phyloP scores from a whole-genome alignment of 2,113 vertebrate genomes.

The Scomber colias region DNA sequence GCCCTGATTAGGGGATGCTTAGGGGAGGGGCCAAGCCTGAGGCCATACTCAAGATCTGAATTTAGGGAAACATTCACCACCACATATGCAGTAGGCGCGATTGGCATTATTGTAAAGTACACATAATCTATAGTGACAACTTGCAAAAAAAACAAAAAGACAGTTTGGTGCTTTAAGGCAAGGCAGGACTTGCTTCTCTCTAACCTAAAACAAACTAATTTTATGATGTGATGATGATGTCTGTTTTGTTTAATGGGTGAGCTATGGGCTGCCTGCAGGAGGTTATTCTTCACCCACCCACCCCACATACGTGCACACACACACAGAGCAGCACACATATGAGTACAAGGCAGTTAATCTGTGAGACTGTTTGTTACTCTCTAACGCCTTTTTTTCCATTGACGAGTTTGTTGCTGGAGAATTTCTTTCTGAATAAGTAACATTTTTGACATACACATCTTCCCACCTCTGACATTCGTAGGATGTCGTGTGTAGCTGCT shows the following conservation, averaged over 20 bases:
- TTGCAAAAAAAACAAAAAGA: not conserved
- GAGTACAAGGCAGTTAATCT: slow-evolving; percentile 51
- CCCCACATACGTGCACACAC: not conserved
- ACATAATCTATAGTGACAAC: not conserved
- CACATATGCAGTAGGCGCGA: no score
- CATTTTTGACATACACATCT: not conserved
- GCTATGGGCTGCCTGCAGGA: slow-evolving; percentile 34
- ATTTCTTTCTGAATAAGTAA: slow-evolving; percentile 44
- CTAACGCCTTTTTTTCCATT: slow-evolving; percentile 48
- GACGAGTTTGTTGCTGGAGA: not conserved
- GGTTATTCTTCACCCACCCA: slow-evolving; percentile 63
- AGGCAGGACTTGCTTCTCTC: not conserved
- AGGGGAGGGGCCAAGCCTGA: no score
- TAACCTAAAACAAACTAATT: slow-evolving; percentile 28
- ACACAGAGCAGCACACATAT: not conserved
- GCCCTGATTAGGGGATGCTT: no score
- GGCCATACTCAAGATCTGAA: no score
- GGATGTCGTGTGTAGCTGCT: not conserved
- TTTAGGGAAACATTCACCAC: no score
- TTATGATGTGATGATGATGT: slow-evolving; percentile 29
- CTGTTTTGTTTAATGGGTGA: slow-evolving; percentile 58
- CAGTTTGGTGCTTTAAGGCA: not conserved
- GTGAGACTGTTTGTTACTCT: slow-evolving; percentile 45
- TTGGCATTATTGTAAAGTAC: not conserved
- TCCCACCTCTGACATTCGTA: not conserved